Evolutionary conservation across 92 coral and sea anemone genomes (phyloP).

Genomic region (Siderastrea radians): DNA sequence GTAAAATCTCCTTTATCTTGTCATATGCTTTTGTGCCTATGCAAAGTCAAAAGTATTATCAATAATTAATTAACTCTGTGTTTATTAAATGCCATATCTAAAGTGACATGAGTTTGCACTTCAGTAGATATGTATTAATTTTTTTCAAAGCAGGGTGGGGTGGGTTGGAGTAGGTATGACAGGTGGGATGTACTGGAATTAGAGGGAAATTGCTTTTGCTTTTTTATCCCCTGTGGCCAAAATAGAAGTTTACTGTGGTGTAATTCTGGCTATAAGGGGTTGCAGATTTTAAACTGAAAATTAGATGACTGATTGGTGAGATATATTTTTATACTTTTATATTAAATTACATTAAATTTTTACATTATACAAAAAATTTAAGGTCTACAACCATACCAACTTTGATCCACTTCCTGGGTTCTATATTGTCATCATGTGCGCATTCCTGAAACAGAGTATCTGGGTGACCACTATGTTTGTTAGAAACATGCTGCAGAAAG

Average conservation of each 20-base stretch:
- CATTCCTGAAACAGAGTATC: constrained; percentile 34
- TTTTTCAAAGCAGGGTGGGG: too few species aligned
- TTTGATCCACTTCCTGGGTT: constrained; percentile 62
- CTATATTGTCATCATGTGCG: constrained; percentile 55
- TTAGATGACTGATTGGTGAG: not conserved
- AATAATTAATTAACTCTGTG: not conserved
- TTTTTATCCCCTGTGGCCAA: too few species aligned
- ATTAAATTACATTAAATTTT: not conserved
- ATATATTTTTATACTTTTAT: not conserved
- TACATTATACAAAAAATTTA: not conserved
- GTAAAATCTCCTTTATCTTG: constrained; percentile 40
- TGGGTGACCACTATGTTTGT: constrained; percentile 49
- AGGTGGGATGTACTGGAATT: too few species aligned
- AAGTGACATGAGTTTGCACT: not conserved
- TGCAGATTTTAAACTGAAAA: too few species aligned
- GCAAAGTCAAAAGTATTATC: not conserved
- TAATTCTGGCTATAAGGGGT: too few species aligned
- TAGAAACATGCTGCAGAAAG: constrained; percentile 47
- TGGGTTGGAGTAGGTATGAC: too few species aligned
- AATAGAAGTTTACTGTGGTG: too few species aligned
- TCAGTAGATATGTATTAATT: not conserved
- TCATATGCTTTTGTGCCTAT: constrained; percentile 62
- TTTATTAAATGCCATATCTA: not conserved
- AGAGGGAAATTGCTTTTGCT: too few species aligned
- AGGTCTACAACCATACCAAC: constrained; percentile 5